phyloP scores from a whole-genome alignment of 2,888 invertebrate genomes.

The Petrolisthes manimaculis region DNA sequence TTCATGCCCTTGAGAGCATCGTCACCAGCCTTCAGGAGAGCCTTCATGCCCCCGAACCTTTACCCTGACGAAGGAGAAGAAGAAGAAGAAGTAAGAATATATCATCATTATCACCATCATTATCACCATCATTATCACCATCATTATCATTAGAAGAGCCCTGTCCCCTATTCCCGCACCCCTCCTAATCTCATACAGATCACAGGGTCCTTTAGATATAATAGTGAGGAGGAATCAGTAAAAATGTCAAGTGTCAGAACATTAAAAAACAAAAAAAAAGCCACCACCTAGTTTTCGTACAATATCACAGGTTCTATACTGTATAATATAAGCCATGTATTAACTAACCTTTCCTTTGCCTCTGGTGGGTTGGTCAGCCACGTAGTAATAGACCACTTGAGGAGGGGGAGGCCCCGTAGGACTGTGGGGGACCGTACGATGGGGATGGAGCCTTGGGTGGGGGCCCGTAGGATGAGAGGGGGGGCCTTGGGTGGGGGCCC shows the following conservation, averaged over 20 bases:
- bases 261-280: not conserved
- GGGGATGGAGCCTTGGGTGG: slow-evolving; percentile 17
- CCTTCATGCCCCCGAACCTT: slow-evolving; percentile 17
- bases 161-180: no score
- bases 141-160: no score
- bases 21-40: slow-evolving; percentile 32
- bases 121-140: no score
- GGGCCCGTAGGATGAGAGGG: slow-evolving; percentile 26
- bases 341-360: slow-evolving; percentile 31
- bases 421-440: slow-evolving; percentile 18
- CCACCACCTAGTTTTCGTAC: not conserved
- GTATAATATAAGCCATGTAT: not conserved
- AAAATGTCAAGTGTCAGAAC: not conserved
- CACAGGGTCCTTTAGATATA: no score
- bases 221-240: not conserved
- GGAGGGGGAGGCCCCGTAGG: slow-evolving; percentile 27
- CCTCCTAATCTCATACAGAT: no score
- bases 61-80: slow-evolving; percentile 15
- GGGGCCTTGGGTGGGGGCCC: slow-evolving; percentile 30
- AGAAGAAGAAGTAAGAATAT: no score
- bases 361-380: not conserved
- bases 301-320: not conserved
- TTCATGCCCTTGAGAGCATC: slow-evolving; percentile 30
- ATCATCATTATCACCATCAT: no score
- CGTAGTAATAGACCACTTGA: slow-evolving; percentile 27